These are phyloP conservation scores for Grallaria varia DNA, from an alignment of 2,113 vertebrate species.

Conservation along the genomic window DNA sequence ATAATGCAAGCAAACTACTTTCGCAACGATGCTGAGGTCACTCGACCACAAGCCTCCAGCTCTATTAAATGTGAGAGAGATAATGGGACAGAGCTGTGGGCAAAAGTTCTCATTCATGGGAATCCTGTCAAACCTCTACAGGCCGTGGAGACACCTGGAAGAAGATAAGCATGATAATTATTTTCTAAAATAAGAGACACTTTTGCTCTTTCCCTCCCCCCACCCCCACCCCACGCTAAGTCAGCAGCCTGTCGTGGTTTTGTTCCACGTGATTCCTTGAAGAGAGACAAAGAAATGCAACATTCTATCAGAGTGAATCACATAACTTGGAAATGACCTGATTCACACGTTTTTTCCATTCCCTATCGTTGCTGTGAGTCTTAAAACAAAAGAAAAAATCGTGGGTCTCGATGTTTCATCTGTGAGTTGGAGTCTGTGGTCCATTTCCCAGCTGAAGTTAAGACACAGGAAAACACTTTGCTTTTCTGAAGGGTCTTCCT, in stretches of 20 bases:
- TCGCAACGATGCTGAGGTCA: conserved; percentile 44
- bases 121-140: conserved; percentile 26
- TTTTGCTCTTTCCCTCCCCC: background rate
- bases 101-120: background rate
- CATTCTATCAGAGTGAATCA: conserved; percentile 64
- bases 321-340: conserved; percentile 61
- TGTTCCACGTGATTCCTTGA: conserved; percentile 57
- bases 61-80: background rate
- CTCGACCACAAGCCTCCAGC: conserved; percentile 31
- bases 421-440: background rate
- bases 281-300: conserved; percentile 61
- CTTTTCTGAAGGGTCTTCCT: background rate
- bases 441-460: background rate
- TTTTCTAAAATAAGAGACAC: conserved; percentile 37
- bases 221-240: background rate
- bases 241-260: conserved; percentile 66
- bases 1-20: conserved; percentile 56
- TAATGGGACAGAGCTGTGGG: background rate
- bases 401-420: background rate
- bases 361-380: background rate
- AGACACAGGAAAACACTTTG: background rate
- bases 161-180: background rate
- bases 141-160: conserved; percentile 27
- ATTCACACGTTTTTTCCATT: conserved; percentile 69
- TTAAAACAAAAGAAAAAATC: background rate